These are phyloP conservation scores for Calliopsis andreniformis DNA, from an alignment of 1,140 invertebrate genomes.

Conservation along the genomic window DNA sequence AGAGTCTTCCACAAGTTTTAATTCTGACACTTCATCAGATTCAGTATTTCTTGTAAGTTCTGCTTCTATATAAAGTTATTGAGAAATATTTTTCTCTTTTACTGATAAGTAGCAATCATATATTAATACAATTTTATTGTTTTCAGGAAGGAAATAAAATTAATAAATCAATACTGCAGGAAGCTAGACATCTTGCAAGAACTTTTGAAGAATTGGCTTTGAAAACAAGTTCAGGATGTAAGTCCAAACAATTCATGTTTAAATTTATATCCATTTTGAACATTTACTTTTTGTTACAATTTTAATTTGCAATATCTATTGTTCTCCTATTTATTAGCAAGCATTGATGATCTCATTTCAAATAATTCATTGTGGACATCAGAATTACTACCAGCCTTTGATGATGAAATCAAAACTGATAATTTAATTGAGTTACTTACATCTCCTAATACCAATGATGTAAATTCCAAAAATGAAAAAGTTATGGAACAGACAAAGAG, in stretches of 20 bases:
- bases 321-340: conserved; percentile 41
- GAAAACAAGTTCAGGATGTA: conserved; percentile 60
- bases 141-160: conserved; percentile 43
- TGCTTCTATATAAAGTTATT: conserved; percentile 32
- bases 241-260: too few relatives aligned
- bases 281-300: background rate
- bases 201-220: conserved; percentile 69
- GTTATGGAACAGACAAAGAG: background rate
- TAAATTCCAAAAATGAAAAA: background rate
- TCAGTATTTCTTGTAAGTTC: conserved; percentile 72
- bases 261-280: too few relatives aligned
- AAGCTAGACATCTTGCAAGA: conserved; percentile 68
- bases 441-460: conserved; percentile 49
- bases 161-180: conserved; percentile 63
- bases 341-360: conserved; percentile 65
- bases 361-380: conserved; percentile 64
- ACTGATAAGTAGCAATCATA: too few relatives aligned
- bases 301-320: background rate
- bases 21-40: conserved; percentile 60
- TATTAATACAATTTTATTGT: background rate
- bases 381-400: conserved; percentile 70
- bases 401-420: conserved; percentile 67
- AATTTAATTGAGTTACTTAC: conserved; percentile 72
- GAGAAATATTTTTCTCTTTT: background rate
- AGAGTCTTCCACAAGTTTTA: conserved; percentile 28